Evolutionary conservation across 2,113 vertebrate genomes (phyloP), one percentile per base, ranked within the genome.

Genomic region (Pipra filicauda): DNA sequence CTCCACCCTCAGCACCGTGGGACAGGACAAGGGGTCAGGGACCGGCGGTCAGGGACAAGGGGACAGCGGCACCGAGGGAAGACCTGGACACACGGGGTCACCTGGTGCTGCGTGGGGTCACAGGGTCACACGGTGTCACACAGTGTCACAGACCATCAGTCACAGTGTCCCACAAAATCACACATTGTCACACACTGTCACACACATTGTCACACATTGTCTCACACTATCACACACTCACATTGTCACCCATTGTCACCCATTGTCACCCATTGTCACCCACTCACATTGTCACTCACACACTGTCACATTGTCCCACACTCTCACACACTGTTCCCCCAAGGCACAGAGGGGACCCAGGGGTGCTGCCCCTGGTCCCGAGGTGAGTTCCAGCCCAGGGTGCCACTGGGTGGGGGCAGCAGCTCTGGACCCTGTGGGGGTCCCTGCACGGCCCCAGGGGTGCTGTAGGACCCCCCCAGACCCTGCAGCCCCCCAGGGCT

Each of bases 161-260:
- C 73, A 37, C 43, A 35, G 1, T 35, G 15, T 30, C 55, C 35
- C 59, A 39, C 35, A 39, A 3, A 12, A 11, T 43, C 62, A 43
- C 72, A 37, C 33, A 3, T 1, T 20, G 17, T 39, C 72, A 28
- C 72, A 35, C n/a, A 1, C 1, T 12, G 1, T 17, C 59, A 16
- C 35, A n/a, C 52, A 55, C 10, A 12, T 2, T 15, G 8, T 55
- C 52, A 54, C 28, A 17, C 12, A 52, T 5, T 52, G 18, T 55
- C 54, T 24, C 51, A 57, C 55, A 13, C 10, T 30, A 16, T 55
- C 52, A 55, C 54, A 54, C 52, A 54, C 16, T 12, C 39, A 11
- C 39, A 39, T 39, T 39, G 39, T 39, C 48, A 41, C 39, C 11
- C 39, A 41, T 41, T 39, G 39, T 39, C 39, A 54, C 28, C 12